Evolutionary conservation across 37 sponge, comb jelly and placozoan species (phyloP).

Genomic region (Diacarnus erythraeanus): DNA sequence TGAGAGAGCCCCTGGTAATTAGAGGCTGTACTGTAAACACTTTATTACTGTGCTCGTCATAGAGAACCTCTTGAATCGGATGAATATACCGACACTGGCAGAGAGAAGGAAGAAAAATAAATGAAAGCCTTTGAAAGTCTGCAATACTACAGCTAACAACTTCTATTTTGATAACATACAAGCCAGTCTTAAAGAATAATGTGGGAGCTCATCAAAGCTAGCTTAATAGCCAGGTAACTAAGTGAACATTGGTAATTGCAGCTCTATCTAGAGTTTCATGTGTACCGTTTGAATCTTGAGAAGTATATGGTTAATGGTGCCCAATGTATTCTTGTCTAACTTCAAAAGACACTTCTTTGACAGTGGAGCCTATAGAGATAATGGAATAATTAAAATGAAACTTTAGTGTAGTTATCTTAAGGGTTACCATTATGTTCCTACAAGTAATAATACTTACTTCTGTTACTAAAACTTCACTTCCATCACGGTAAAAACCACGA

Average conservation of each 20-base stretch:
- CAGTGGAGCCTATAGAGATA: neutral
- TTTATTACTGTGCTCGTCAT: neutral
- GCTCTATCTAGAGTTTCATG: too few relatives aligned
- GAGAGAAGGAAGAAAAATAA: neutral
- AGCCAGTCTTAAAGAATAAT: too few relatives aligned
- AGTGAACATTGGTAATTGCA: neutral
- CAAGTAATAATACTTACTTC: neutral
- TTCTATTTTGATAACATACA: too few relatives aligned
- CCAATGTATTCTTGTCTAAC: neutral
- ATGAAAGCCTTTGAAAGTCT: too few relatives aligned
- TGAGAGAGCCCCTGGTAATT: constrained; percentile 36
- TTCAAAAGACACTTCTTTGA: neutral
- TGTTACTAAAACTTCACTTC: neutral
- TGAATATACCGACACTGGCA: neutral
- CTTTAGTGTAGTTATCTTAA: too few relatives aligned
- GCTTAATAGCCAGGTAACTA: neutral
- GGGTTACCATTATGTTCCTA: too few relatives aligned
- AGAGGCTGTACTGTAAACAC: constrained; percentile 13
- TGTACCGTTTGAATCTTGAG: too few relatives aligned
- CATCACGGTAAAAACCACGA: neutral
- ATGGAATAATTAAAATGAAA: too few relatives aligned
- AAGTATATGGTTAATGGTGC: neutral
- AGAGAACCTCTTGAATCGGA: neutral
- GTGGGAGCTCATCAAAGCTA: too few relatives aligned
- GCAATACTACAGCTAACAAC: too few relatives aligned